Conservation (phyloP, 2,888 invertebrate genomes). For the Invenusta paracnida region DNA sequence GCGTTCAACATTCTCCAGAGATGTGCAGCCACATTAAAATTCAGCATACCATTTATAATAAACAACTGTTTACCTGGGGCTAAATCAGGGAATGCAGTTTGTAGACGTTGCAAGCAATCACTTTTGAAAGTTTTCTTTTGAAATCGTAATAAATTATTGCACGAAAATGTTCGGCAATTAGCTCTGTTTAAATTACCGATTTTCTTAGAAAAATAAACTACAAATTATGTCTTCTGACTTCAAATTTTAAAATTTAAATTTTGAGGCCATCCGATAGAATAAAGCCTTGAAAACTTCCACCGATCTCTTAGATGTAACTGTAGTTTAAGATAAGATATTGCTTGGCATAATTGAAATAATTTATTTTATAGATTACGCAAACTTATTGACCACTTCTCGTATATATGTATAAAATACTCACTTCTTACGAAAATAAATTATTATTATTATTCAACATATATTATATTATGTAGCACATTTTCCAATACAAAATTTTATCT, state of each 20-base stretch:
- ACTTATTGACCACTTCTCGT: no score
- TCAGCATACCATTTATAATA: background rate
- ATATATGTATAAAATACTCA: no score
- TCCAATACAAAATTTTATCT: no score
- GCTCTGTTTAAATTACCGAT: background rate
- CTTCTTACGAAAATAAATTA: no score
- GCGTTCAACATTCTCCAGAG: background rate
- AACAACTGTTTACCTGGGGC: background rate
- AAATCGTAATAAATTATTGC: conserved; percentile 1
- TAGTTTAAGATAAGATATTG: background rate
- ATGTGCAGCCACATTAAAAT: background rate
- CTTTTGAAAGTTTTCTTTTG: background rate
- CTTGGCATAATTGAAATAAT: no score
- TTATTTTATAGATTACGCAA: no score
- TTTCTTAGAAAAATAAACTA: conserved; percentile 4
- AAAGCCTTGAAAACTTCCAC: conserved; percentile 3
- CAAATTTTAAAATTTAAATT: background rate
- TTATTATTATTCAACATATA: no score
- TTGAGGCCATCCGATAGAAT: conserved; percentile 4
- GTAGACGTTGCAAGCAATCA: background rate
- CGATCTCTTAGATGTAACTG: background rate
- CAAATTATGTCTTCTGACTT: conserved; percentile 11
- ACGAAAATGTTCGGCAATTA: background rate
- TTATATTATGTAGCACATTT: no score
- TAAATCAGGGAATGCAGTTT: background rate